Conservation (phyloP, 2,888 invertebrate species). For the Cylloceria caligata region DNA sequence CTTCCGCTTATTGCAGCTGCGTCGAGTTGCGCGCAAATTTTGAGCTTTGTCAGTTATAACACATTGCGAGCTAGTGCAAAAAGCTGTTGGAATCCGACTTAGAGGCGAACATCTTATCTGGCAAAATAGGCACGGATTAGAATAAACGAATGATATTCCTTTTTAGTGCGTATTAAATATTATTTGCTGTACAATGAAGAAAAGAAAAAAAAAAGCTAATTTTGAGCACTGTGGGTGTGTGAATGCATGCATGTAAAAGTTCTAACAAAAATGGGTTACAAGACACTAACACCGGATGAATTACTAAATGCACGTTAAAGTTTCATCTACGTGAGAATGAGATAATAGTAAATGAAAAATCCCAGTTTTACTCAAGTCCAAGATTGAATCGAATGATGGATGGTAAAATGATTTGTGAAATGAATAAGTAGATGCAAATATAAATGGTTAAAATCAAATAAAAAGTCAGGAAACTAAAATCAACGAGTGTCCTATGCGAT, state of each 20-base stretch:
- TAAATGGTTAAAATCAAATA: conserved; percentile 33
- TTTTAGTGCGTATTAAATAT: conserved; percentile 11
- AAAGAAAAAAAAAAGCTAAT: conserved; percentile 47
- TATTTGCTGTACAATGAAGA: conserved; percentile 40
- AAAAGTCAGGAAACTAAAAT: conserved; percentile 25
- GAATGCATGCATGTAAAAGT: conserved; percentile 48
- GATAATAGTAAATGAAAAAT: neutral
- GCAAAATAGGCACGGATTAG: conserved; percentile 76
- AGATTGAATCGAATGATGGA: neutral
- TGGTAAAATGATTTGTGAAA: neutral
- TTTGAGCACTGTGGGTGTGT: conserved; percentile 25
- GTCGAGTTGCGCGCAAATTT: conserved; percentile 65
- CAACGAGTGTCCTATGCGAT: conserved; percentile 39
- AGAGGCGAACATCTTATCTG: conserved; percentile 80
- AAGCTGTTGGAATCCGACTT: conserved; percentile 77
- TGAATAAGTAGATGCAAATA: conserved; percentile 12
- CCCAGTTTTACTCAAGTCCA: neutral
- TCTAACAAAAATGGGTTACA: conserved; percentile 37
- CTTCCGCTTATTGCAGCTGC: conserved; percentile 62
- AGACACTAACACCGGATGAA: conserved; percentile 52
- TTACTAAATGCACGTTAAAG: conserved; percentile 18
- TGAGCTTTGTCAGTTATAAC: conserved; percentile 58
- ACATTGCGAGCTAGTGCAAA: conserved; percentile 73
- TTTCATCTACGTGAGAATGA: conserved; percentile 48
- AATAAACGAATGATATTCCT: conserved; percentile 56